Base-by-base conservation (phyloP, 2,797 vertebrate species). In the Oreortyx pictus region DNA sequence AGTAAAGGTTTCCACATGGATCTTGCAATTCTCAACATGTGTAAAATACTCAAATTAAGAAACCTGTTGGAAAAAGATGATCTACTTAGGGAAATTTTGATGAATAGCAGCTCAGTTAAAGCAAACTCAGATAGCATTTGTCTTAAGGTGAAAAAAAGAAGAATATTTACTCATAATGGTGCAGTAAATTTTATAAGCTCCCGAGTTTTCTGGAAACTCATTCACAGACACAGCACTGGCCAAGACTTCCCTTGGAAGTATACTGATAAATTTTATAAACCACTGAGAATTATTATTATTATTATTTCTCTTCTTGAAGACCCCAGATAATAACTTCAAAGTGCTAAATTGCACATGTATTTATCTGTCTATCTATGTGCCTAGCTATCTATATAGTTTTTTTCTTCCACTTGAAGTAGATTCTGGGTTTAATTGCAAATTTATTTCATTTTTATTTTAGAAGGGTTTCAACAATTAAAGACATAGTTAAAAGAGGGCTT, bases 11-110 rank as follows among this genome's bases (percentile, higher is more conserved):
- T 64, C 39, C 37, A 25, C 7, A 2, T 6, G 16, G 19, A 5
- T 11, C 0, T 0, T 19, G 33, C 14, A 25, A 3, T 67, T 83
- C 23, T 44, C 35, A 76, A 57, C 8, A 33, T n/a, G 29, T 0
- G 0, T 3, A 39, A 70, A 56, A 62, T 39, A 29, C 27, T 67
- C 0, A 2, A 9, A 18, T 0, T 24, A 35, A 66, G 11, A 1
- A 6, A 56, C 12, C 6, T 2, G 2, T 16, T n/a, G 24, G 16
- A 14, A 73, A 86, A 80, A 47, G 2, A 4, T 7, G n/a, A 35
- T 0, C 18, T 24, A 22, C 56, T 73, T 41, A 20, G 25, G 43
- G 25, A 66, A 39, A 19, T 47, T 62, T 47, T 64, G 18, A 12
- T 25, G 18, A 52, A 27, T 7, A 56, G 62, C 12, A 78, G 5